A percentile compares a stretch with the other conserved stretches of the same genome.
Evolutionary conservation across 1,140 invertebrate genomes (phyloP).

Genomic region (Whitmania pigra): DNA sequence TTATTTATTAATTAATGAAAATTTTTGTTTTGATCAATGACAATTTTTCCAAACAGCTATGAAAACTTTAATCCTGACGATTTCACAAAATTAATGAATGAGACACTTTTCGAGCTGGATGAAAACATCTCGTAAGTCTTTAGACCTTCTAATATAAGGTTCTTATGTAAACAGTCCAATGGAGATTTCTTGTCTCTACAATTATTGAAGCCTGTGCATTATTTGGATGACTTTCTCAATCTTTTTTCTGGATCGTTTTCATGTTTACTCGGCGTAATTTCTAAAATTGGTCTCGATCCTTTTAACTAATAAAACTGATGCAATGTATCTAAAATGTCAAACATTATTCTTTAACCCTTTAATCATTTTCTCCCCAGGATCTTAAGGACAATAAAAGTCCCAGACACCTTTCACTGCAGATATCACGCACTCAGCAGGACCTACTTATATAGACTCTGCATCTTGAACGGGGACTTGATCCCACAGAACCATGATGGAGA

Average conservation of each 20-base stretch:
- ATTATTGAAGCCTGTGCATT: not conserved
- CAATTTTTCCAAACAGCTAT: not conserved
- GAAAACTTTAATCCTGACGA: not conserved
- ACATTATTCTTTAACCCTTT: not conserved
- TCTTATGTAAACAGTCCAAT: not conserved
- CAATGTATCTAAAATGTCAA: not conserved
- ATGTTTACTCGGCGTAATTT: not conserved
- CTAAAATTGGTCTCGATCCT: not conserved
- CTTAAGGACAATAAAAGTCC: constrained; percentile 1
- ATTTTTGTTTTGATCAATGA: no score
- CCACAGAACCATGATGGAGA: no score
- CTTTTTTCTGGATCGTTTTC: not conserved
- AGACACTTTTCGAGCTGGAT: not conserved
- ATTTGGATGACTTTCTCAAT: not conserved
- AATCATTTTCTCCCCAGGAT: not conserved
- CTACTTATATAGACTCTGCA: not conserved
- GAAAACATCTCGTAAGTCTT: not conserved
- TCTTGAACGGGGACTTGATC: no score
- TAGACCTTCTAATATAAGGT: not conserved
- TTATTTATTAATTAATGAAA: no score
- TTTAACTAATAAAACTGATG: not conserved
- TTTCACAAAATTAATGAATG: not conserved
- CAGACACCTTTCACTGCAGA: not conserved
- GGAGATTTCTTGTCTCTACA: no score
- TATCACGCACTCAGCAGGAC: not conserved